A percentile compares a stretch with the other conserved stretches of the same genome.
Conservation (phyloP, 2,113 vertebrate species). For the Tetraodon nigroviridis region DNA sequence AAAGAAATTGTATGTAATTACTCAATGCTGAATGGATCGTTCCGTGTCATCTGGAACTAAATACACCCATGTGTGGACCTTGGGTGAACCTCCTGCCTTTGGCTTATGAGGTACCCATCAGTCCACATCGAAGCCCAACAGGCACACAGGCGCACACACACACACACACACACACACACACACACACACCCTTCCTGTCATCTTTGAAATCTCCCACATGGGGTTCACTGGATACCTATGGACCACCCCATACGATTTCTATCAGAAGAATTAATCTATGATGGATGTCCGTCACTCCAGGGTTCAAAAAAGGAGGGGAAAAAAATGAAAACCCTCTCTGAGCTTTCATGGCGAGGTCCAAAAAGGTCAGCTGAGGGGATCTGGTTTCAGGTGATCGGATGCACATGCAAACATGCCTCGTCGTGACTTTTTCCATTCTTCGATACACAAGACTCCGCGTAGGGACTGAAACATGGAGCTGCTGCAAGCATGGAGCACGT, state of each 20-base stretch:
- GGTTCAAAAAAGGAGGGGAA: constrained; percentile 14
- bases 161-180: constrained; percentile 17
- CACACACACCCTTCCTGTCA: constrained; percentile 14
- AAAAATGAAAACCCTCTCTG: constrained; percentile 14
- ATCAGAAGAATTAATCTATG: constrained; percentile 28
- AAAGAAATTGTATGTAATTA: constrained; percentile 34
- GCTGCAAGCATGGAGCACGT: constrained; percentile 7
- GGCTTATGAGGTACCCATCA: constrained; percentile 1
- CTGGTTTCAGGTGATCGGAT: constrained; percentile 29
- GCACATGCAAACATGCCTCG: not conserved
- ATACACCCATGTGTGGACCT: constrained; percentile 54
- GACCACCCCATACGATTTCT: constrained; percentile 53
- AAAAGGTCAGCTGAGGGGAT: constrained; percentile 11
- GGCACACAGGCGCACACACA: constrained; percentile 17
- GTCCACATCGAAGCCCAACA: constrained; percentile 4
- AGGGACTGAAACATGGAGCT: not conserved
- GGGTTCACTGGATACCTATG: constrained; percentile 16
- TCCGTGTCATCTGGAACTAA: constrained; percentile 63
- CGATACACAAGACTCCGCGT: too few species aligned
- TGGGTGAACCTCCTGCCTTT: constrained; percentile 3
- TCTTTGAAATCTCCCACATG: constrained; percentile 45
- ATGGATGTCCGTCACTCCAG: constrained; percentile 27
- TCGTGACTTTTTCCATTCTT: not conserved
- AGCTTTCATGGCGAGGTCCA: constrained; percentile 21
- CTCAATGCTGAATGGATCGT: constrained; percentile 46